Base-by-base conservation (phyloP, 2,797 vertebrate genomes). In the Melanotaenia maccullochi region DNA sequence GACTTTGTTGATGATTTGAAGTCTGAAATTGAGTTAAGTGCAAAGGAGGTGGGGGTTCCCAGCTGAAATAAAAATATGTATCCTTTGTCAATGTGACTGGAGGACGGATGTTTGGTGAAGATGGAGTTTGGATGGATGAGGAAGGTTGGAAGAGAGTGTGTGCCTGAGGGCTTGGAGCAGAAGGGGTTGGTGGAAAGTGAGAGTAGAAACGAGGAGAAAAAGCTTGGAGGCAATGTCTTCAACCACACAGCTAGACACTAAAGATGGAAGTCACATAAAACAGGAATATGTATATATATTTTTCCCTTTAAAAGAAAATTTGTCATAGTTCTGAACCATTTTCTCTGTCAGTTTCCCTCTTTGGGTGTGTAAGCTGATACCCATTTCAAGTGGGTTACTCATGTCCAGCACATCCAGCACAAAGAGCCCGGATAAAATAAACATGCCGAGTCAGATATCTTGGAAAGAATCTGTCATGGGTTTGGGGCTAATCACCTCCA, bases 401-500 rank as follows among this genome's bases (percentile, higher is more conserved):
- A 95, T 98, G 97, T 98, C 97, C 97, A 99, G 97, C 96, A 97
- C 96, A 97, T 98, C 96, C 97, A 97, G 28, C 96, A 97, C 96
- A 94, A 96, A 97, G 96, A 97, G 96, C 96, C 95, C 93, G 97
- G 97, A 97, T 99, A 99, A 98, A 98, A 98, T 99, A 99, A 99
- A 99, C 98, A 99, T 92, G 92, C 95, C 95, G 97, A 96, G 96
- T 97, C 95, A 94, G 96, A 97, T 99, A 99, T 99, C 98, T 99
- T 96, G 96, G 97, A 97, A 99, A 97, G 97, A 98, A 99, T 99
- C 98, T 99, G 98, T 99, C 97, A 98, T 97, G 97, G 96, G 96
- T 99, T 99, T 97, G 96, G 90, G 95, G 96, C 96, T 99, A 99
- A 99, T 99, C 97, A 99, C 97, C 97, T 99, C 97, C 98, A 99